Percentiles rank a stretch among this genome's conserved stretches.
phyloP scores from a whole-genome alignment of 2,888 invertebrate species.

The Sinohyriopsis cumingii region DNA sequence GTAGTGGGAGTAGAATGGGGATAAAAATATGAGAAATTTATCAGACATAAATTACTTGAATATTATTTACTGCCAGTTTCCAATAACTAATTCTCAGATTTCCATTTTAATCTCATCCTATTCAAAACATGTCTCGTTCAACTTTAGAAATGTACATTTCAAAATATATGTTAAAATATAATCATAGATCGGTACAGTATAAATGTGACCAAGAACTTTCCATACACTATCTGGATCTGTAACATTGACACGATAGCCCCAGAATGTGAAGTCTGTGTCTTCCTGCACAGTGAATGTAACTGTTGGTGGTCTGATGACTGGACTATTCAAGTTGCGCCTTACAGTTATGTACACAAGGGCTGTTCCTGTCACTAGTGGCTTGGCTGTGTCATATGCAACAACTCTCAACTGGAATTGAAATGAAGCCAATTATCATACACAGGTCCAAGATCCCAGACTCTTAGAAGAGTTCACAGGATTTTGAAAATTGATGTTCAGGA shows the following conservation, averaged over 20 bases:
- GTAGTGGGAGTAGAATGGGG: too few species aligned
- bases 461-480: too few species aligned
- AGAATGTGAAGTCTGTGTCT: conserved; percentile 36
- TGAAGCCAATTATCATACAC: too few species aligned
- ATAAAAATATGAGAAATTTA: too few species aligned
- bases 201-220: not conserved
- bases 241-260: conserved; percentile 55
- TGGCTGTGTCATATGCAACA: conserved; percentile 57
- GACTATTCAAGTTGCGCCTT: conserved; percentile 55
- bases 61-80: too few species aligned
- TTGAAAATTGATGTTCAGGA: too few species aligned
- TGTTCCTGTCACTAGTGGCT: conserved; percentile 42
- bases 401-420: conserved; percentile 49
- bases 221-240: conserved; percentile 65
- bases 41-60: too few species aligned
- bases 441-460: too few species aligned
- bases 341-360: conserved; percentile 50
- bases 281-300: conserved; percentile 46
- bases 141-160: too few species aligned
- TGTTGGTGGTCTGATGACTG: conserved; percentile 48
- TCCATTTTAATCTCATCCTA: too few species aligned
- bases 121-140: too few species aligned
- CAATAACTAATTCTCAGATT: too few species aligned
- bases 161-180: not conserved
- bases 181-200: not conserved